Conservation (phyloP, 1,140 invertebrate genomes). For the Holotrichia oblita region DNA sequence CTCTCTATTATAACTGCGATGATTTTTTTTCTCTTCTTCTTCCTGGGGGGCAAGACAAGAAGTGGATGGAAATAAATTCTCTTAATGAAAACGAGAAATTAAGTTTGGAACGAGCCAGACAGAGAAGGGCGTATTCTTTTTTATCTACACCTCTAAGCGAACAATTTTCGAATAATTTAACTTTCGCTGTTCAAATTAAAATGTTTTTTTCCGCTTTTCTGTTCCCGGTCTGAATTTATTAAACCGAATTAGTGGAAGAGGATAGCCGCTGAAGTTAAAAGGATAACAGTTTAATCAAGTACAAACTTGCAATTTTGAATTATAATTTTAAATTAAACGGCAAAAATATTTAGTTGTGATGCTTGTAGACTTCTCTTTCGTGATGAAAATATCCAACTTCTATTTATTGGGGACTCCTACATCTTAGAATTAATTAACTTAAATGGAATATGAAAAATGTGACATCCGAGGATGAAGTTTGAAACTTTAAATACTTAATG, state of each 20-base stretch:
- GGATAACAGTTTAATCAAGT: neutral
- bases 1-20: constrained; percentile 8
- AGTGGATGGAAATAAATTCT: neutral
- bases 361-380: too few species aligned
- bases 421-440: too few species aligned
- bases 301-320: too few species aligned
- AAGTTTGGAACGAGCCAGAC: neutral
- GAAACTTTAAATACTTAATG: too few species aligned
- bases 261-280: neutral
- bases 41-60: neutral
- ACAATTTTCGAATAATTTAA: constrained; percentile 2
- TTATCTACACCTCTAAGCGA: neutral
- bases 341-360: too few species aligned
- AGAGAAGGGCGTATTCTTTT: neutral
- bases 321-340: too few species aligned
- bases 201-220: neutral
- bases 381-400: too few species aligned
- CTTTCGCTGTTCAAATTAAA: neutral
- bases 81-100: constrained; percentile 34
- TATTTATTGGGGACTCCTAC: too few species aligned
- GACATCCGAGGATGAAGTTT: too few species aligned
- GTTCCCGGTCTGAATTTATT: neutral
- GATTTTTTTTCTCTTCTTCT: neutral
- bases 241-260: neutral
- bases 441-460: too few species aligned